Conservation (phyloP, 2,797 vertebrate species). For the Rhinichthys osculus region DNA sequence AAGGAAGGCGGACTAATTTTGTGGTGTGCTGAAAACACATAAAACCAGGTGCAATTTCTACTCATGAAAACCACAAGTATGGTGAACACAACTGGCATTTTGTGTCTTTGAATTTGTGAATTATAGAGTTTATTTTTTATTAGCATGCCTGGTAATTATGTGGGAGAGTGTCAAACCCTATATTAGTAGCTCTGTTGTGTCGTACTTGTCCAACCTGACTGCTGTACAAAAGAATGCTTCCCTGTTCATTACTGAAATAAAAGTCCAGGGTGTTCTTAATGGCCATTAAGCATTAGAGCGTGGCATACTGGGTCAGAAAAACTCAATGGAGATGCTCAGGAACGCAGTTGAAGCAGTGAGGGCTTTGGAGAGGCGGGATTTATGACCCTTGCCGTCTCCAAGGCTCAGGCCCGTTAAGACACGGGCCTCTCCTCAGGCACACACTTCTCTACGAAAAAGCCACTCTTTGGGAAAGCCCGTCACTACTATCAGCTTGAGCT, state of each 20-base stretch:
- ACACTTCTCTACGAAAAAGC: constrained; percentile 71
- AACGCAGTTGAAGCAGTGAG: constrained; percentile 49
- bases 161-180: constrained; percentile 23
- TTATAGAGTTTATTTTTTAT: constrained; percentile 49
- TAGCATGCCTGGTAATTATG: constrained; percentile 41
- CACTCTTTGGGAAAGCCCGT: constrained; percentile 69
- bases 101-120: constrained; percentile 37
- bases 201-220: constrained; percentile 21
- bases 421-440: constrained; percentile 68
- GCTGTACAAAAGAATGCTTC: constrained; percentile 30
- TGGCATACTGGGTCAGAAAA: constrained; percentile 45
- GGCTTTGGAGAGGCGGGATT: constrained; percentile 72
- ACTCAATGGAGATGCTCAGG: constrained; percentile 38
- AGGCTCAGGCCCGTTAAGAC: constrained; percentile 73
- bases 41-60: constrained; percentile 46
- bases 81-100: constrained; percentile 41
- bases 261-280: constrained; percentile 48
- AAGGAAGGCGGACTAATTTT: constrained; percentile 58
- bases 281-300: constrained; percentile 59
- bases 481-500: constrained; percentile 64
- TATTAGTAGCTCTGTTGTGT: constrained; percentile 40
- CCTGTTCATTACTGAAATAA: constrained; percentile 37
- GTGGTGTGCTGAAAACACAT: constrained; percentile 53
- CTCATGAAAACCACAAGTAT: constrained; percentile 53
- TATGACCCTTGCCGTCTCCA: constrained; percentile 72